A percentile compares a stretch with the other conserved stretches of the same genome.
Conservation (phyloP, 2,888 invertebrate species). For the Anodontia alba region DNA sequence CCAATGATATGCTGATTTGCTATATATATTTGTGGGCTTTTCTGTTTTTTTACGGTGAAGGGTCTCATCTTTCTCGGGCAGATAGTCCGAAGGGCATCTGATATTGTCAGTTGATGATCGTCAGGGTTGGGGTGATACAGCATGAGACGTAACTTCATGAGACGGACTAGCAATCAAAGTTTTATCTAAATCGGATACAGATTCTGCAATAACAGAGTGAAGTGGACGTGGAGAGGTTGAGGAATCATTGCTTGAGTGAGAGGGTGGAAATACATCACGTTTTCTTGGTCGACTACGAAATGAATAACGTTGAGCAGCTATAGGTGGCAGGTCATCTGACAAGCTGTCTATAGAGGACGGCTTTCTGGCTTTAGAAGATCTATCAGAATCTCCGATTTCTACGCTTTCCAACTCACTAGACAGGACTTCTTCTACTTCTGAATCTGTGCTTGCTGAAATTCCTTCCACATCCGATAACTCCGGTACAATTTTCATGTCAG, state of each 20-base stretch:
- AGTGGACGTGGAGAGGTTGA: not conserved
- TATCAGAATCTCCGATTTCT: not conserved
- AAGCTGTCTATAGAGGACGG: not conserved
- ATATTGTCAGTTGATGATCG: too few relatives aligned
- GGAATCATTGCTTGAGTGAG: not conserved
- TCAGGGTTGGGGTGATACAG: too few relatives aligned
- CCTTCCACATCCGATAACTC: not conserved
- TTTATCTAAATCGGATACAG: not conserved
- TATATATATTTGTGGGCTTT: too few relatives aligned
- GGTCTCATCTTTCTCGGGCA: too few relatives aligned
- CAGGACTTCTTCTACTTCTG: not conserved
- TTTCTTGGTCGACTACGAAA: not conserved
- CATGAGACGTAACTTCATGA: too few relatives aligned
- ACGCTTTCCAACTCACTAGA: not conserved
- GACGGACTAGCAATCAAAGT: not conserved
- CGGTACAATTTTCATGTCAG: not conserved
- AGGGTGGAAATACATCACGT: not conserved
- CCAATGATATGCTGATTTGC: too few relatives aligned
- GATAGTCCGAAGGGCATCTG: too few relatives aligned
- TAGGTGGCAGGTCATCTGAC: not conserved
- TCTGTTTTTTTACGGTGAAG: too few relatives aligned
- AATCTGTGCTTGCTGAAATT: not conserved
- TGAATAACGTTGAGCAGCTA: not conserved
- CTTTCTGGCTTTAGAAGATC: not conserved
- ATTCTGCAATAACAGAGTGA: not conserved